Base-by-base conservation (phyloP, 2,797 vertebrate genomes). In the Argentina silus region DNA sequence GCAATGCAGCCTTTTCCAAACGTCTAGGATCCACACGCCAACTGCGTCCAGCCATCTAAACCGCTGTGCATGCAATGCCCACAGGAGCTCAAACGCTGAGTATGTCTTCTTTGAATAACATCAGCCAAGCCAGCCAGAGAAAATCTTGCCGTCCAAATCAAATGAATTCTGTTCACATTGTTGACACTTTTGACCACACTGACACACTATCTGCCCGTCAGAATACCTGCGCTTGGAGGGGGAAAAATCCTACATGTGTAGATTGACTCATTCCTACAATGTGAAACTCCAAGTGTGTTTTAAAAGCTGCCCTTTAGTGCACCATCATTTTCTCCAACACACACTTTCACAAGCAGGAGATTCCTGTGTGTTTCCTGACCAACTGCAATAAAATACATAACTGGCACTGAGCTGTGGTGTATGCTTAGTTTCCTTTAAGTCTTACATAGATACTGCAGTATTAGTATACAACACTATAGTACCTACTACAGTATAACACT, bases 31-130 rank as follows among this genome's bases (percentile, higher is more conserved):
- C 11, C 36, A 72, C 67, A 64, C 57, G 10, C 61, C 72, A 75
- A 69, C 17, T 70, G 71, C 27, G 50, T 60, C 63, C 67, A 64
- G 74, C 71, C 45, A 65, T 71, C 69, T 73, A 50, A 77, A 76
- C 80, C 83, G 69, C 69, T 45, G 27, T 36, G 62, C 27, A 77
- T 70, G 47, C 45, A 63, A 82, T 81, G 80, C 76, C 85, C 76
- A 71, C 73, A 60, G 78, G 62, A 77, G 27, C 83, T 76, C 69
- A 53, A 81, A 79, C 48, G 12, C 65, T n/a, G 65, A 51, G 19
- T 15, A 51, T 12, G 12, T 63, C 44, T 14, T 11, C 19, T 23
- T 11, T 57, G 55, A 57, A 27, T 36, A 60, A 60, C 21, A 42
- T 23, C 59, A 61, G 59, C 23, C 23, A 14, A 21, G 51, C 23